phyloP scores from a whole-genome alignment of 2,113 vertebrate genomes.

The Donacobius atricapilla region DNA sequence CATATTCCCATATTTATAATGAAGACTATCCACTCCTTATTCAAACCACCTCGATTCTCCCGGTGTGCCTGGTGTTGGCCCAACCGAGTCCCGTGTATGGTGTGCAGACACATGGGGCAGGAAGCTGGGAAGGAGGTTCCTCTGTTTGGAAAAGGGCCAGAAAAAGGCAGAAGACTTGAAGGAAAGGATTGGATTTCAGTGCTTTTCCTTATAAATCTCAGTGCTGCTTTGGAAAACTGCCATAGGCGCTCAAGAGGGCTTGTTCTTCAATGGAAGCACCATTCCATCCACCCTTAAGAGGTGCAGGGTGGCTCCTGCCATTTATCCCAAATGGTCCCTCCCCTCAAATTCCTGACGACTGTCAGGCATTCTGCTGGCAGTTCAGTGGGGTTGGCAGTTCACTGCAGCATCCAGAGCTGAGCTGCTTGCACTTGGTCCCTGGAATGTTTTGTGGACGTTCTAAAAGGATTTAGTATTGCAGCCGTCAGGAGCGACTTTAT shows the following conservation, averaged over 20 bases:
- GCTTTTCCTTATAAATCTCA: constrained; percentile 25
- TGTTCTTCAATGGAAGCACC: not conserved
- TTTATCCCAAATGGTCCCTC: not conserved
- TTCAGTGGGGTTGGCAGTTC: not conserved
- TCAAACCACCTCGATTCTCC: not conserved
- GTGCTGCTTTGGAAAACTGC: constrained; percentile 1
- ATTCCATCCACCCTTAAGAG: not conserved
- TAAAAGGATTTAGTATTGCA: not conserved
- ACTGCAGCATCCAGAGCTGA: not conserved
- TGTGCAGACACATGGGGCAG: not conserved
- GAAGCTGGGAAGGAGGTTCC: not conserved
- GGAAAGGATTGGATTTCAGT: constrained; percentile 7
- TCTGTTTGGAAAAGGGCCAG: constrained; percentile 29
- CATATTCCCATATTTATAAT: not conserved
- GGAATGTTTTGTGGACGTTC: not conserved
- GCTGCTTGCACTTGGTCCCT: not conserved
- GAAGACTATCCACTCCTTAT: not conserved
- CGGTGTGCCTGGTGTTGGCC: not conserved
- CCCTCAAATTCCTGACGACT: not conserved
- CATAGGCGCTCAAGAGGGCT: not conserved
- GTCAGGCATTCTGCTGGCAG: not conserved
- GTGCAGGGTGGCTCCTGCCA: not conserved
- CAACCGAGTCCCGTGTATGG: accelerated
- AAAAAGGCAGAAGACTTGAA: constrained; percentile 24
- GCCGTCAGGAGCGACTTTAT: not conserved